Conservation (phyloP, 2,888 invertebrate genomes). For the Plusia festucae region DNA sequence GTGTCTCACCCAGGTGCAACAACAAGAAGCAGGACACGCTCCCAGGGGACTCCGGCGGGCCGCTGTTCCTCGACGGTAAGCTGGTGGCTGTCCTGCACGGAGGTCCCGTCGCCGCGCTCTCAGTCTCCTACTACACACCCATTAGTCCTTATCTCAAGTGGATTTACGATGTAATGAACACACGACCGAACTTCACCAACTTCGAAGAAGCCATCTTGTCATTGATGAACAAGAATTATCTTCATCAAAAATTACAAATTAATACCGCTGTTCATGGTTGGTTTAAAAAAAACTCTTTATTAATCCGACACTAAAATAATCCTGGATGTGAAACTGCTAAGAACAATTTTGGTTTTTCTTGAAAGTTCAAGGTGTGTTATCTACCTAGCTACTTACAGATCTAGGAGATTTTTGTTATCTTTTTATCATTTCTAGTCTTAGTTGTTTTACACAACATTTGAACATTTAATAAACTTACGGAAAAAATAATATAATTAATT, state of each 20-base stretch:
- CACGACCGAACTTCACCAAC: neutral
- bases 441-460: no score
- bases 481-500: no score
- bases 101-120: neutral
- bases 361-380: no score
- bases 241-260: neutral
- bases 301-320: neutral
- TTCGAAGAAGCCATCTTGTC: neutral
- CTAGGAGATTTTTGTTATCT: no score
- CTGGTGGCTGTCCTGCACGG: neutral
- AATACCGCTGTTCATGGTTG: neutral
- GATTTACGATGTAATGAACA: neutral
- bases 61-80: conserved; percentile 1
- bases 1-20: neutral
- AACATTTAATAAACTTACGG: no score
- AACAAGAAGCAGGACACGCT: neutral
- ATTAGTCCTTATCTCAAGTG: neutral
- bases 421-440: no score
- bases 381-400: no score
- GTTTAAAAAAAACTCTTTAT: neutral
- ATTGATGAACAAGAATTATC: neutral
- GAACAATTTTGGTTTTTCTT: no score
- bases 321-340: no score
- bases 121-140: neutral
- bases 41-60: neutral